These are phyloP conservation scores for Mellilla xanthometata DNA, from an alignment of 2,888 invertebrate genomes.

Conservation along the genomic window DNA sequence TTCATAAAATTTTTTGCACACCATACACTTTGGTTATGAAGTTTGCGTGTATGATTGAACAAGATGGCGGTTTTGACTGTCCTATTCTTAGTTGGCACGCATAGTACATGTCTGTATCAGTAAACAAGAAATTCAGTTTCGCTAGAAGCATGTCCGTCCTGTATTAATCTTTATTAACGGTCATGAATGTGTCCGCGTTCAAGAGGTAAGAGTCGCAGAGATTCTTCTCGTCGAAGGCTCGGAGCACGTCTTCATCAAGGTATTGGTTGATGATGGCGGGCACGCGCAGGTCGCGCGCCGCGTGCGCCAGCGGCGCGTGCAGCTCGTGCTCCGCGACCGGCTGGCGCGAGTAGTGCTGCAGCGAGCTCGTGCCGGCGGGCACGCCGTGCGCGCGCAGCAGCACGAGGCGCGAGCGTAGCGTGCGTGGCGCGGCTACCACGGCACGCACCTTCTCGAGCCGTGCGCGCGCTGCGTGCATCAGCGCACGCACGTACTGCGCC, in stretches of 20 bases:
- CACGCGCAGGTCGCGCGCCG: background rate
- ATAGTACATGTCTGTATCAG: too few relatives aligned
- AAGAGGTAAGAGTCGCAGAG: background rate
- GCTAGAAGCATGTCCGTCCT: too few relatives aligned
- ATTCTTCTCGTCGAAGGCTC: background rate
- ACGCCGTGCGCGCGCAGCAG: slow-evolving; percentile 30
- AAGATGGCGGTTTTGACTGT: too few relatives aligned
- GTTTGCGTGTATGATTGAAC: too few relatives aligned
- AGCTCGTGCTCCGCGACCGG: background rate
- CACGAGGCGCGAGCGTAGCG: slow-evolving; percentile 43
- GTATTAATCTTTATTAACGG: too few relatives aligned
- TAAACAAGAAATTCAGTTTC: too few relatives aligned
- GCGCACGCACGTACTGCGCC: background rate
- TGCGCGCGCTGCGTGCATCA: background rate
- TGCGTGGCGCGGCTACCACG: background rate
- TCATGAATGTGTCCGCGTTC: too few relatives aligned
- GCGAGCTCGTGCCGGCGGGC: background rate
- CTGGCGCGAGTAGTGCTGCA: background rate
- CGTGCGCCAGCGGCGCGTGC: background rate
- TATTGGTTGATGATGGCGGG: background rate
- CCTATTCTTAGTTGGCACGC: too few relatives aligned
- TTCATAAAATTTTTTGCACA: too few relatives aligned
- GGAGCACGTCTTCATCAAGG: background rate
- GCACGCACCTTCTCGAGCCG: background rate
- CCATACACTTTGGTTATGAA: too few relatives aligned